Percentiles rank a stretch among this genome's conserved stretches.
Evolutionary conservation across 1,140 invertebrate species (phyloP).

Genomic region (Papilio xuthus): DNA sequence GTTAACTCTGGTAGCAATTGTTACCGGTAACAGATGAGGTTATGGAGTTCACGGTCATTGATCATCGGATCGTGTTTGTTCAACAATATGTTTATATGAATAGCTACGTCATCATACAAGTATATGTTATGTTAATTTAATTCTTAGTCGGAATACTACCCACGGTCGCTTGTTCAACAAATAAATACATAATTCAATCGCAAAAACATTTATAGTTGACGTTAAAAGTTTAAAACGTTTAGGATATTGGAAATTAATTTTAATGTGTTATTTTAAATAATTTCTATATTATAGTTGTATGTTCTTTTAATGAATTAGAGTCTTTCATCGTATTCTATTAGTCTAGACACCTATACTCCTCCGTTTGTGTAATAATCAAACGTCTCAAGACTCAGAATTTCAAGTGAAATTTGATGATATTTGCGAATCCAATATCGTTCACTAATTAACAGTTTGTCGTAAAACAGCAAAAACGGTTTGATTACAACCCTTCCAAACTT

Average conservation of each 20-base stretch:
- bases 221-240: not conserved
- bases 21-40: constrained; percentile 52
- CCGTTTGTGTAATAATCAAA: not conserved
- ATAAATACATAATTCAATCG: constrained; percentile 32
- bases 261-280: not conserved
- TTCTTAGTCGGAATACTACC: constrained; percentile 54
- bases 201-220: constrained; percentile 11
- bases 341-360: not conserved
- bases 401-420: no score
- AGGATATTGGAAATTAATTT: not conserved
- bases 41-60: constrained; percentile 63
- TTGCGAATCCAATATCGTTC: no score
- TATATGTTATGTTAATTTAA: constrained; percentile 54
- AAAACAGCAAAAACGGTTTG: no score
- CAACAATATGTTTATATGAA: constrained; percentile 55
- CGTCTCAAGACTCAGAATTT: not conserved
- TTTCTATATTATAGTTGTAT: not conserved
- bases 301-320: not conserved
- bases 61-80: constrained; percentile 56
- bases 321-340: no score
- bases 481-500: no score
- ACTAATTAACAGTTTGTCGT: no score
- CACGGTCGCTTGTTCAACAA: constrained; percentile 43
- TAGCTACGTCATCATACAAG: constrained; percentile 51
- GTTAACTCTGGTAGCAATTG: constrained; percentile 51